Evolutionary conservation across 2,797 vertebrate genomes (phyloP).

Genomic region (Furcifer pardalis): DNA sequence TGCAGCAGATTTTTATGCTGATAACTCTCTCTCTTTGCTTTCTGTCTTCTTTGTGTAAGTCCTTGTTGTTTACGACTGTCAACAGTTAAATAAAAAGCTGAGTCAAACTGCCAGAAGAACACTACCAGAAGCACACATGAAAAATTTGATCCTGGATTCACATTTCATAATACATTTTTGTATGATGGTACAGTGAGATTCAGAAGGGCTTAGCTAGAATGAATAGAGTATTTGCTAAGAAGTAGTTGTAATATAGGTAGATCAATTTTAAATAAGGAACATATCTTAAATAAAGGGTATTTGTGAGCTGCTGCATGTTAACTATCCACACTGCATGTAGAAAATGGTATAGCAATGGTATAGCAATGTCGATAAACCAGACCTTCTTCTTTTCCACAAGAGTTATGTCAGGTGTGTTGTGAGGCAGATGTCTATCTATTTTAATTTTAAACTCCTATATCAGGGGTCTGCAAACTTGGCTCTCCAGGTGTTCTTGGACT

Average conservation of each 20-base stretch:
- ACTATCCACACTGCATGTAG: constrained; percentile 19
- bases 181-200: background rate
- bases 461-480: too few relatives aligned
- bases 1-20: too few relatives aligned
- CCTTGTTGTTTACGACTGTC: background rate
- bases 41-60: background rate
- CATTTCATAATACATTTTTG: background rate
- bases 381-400: too few relatives aligned
- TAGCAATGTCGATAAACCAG: constrained; percentile 15
- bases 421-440: too few relatives aligned
- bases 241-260: background rate
- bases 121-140: too few relatives aligned
- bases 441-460: too few relatives aligned
- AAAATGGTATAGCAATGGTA: too few relatives aligned
- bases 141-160: background rate
- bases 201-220: background rate
- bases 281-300: background rate
- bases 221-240: background rate
- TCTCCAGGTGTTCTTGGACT: too few relatives aligned
- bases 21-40: too few relatives aligned
- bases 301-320: constrained; percentile 5
- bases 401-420: too few relatives aligned
- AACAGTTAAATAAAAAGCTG: background rate
- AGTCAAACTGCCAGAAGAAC: background rate
- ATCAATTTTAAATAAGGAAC: background rate